phyloP scores from a whole-genome alignment of 2,113 vertebrate genomes.

The Strix aluco region DNA sequence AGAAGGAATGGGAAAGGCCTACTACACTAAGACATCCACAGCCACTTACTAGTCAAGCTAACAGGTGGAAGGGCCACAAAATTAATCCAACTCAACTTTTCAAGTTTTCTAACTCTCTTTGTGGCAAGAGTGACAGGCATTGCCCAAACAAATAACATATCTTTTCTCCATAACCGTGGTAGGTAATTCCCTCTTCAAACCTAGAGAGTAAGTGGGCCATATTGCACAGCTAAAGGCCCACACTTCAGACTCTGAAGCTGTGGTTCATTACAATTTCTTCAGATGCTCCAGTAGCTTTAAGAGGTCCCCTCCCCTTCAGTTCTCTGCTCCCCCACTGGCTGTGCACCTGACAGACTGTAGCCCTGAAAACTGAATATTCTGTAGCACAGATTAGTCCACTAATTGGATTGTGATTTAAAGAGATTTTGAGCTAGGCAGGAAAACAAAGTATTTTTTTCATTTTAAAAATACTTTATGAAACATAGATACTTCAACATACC shows the following conservation, averaged over 20 bases:
- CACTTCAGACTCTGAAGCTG: background rate
- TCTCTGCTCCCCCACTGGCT: background rate
- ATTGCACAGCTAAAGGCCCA: accelerated
- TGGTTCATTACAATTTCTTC: background rate
- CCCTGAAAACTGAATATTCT: background rate
- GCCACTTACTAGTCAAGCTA: background rate
- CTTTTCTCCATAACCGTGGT: background rate
- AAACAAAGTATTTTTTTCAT: background rate
- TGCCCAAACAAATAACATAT: background rate
- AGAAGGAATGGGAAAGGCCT: background rate
- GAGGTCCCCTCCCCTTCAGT: background rate
- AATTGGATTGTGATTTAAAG: background rate
- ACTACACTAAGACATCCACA: background rate
- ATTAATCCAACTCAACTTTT: background rate
- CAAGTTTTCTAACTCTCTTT: background rate
- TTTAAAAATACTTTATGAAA: background rate
- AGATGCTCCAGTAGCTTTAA: background rate
- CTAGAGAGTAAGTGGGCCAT: background rate
- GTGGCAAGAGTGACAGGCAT: background rate
- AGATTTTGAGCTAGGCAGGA: background rate
- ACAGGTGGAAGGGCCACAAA: background rate
- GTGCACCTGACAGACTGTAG: background rate
- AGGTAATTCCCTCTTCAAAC: background rate
- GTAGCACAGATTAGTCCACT: background rate
- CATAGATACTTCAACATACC: background rate